Conservation (phyloP, 1,140 invertebrate species). For the Cydia pomonella region DNA sequence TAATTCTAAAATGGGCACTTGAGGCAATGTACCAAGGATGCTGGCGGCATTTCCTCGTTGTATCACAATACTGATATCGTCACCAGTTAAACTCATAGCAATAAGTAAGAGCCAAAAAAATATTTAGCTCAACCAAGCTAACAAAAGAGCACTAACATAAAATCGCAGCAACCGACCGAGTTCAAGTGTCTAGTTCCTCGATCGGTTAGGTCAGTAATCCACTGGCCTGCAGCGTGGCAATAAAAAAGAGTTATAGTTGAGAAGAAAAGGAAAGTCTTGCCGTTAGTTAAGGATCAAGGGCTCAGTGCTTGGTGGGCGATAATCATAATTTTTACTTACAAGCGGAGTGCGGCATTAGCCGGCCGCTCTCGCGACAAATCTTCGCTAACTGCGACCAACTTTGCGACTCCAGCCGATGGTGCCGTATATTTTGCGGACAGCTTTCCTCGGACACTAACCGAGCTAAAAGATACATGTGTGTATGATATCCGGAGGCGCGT, state of each 20-base stretch:
- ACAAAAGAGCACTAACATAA: conserved; percentile 4
- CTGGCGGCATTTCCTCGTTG: no score
- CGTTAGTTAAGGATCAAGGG: conserved; percentile 79
- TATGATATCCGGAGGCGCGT: neutral
- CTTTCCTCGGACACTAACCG: conserved; percentile 23
- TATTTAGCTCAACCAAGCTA: neutral
- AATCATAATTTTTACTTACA: conserved; percentile 81
- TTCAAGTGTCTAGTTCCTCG: conserved; percentile 50
- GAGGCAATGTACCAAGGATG: no score
- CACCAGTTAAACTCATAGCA: no score
- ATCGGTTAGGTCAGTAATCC: conserved; percentile 76
- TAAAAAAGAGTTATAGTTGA: conserved; percentile 80
- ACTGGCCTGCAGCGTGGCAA: conserved; percentile 66
- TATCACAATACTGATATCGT: no score
- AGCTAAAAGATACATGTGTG: conserved; percentile 17
- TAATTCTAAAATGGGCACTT: no score
- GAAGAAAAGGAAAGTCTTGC: conserved; percentile 77
- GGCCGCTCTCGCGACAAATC: conserved; percentile 70
- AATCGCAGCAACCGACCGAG: conserved; percentile 29
- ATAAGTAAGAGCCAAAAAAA: no score
- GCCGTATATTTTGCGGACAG: conserved; percentile 47
- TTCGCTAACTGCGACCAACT: conserved; percentile 74
- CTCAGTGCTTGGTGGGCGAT: conserved; percentile 73
- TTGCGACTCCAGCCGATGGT: conserved; percentile 64
- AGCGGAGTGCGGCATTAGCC: conserved; percentile 70